These are phyloP conservation scores for Hipparchia semele DNA, from an alignment of 2,888 invertebrate species.

Conservation along the genomic window DNA sequence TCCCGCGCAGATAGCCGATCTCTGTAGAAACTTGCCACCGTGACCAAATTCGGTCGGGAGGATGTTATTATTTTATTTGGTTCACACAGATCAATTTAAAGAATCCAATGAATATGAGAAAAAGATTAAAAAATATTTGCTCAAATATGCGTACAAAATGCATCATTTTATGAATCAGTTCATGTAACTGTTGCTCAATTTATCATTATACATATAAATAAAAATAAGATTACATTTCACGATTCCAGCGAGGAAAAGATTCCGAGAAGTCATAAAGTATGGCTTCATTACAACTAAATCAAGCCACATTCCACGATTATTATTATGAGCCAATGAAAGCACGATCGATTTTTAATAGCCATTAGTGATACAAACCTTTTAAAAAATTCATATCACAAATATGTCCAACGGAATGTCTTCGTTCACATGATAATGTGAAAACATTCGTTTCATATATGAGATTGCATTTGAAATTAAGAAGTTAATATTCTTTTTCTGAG, in stretches of 20 bases:
- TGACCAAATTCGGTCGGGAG: too few relatives aligned
- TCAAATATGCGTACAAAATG: not conserved
- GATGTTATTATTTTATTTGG: too few relatives aligned
- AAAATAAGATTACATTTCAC: slow-evolving; percentile 7
- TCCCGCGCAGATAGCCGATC: too few relatives aligned
- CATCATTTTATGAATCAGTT: not conserved
- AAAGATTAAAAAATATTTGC: too few relatives aligned
- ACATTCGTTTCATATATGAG: too few relatives aligned
- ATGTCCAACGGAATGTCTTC: slow-evolving; percentile 2
- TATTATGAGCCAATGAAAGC: slow-evolving; percentile 12
- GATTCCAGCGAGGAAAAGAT: slow-evolving; percentile 6
- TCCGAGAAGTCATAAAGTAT: slow-evolving; percentile 18
- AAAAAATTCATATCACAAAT: not conserved
- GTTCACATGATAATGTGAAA: not conserved
- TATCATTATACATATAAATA: not conserved
- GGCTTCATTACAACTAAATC: slow-evolving; percentile 20
- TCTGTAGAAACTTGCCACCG: too few relatives aligned
- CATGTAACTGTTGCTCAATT: not conserved
- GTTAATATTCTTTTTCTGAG: too few relatives aligned
- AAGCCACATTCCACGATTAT: slow-evolving; percentile 18
- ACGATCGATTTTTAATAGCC: slow-evolving; percentile 23
- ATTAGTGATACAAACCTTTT: slow-evolving; percentile 2
- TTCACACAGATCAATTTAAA: not conserved
- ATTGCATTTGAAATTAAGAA: too few relatives aligned
- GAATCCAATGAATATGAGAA: not conserved